Evolutionary conservation across 2,888 invertebrate genomes (phyloP).

Genomic region (Tortricodes alternella): DNA sequence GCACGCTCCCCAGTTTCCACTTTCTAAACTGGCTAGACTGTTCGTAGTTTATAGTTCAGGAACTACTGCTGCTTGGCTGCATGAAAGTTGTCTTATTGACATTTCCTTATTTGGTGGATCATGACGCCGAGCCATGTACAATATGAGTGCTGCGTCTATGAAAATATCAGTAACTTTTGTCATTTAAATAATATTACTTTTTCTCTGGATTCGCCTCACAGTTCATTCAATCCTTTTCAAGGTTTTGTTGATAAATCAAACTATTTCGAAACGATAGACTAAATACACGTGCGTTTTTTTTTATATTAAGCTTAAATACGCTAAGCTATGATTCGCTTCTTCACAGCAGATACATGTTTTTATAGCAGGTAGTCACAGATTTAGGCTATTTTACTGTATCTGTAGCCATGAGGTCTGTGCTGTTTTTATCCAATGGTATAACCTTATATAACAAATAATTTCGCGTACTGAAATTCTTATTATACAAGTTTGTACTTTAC

Average conservation of each 20-base stretch:
- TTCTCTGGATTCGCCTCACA: background rate
- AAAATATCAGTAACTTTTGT: slow-evolving; percentile 8
- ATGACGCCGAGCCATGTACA: slow-evolving; percentile 18
- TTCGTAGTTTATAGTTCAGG: slow-evolving; percentile 73
- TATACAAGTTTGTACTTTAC: too few relatives aligned
- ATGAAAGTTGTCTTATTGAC: slow-evolving; percentile 72
- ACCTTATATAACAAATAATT: too few relatives aligned
- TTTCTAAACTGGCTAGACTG: slow-evolving; percentile 76
- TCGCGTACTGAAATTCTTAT: too few relatives aligned
- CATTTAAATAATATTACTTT: background rate
- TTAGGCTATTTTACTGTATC: too few relatives aligned
- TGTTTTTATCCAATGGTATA: too few relatives aligned
- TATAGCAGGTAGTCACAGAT: too few relatives aligned
- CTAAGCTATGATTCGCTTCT: too few relatives aligned
- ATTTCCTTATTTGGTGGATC: slow-evolving; percentile 58
- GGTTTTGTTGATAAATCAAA: slow-evolving; percentile 3
- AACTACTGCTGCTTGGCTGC: slow-evolving; percentile 59
- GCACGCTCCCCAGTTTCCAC: slow-evolving; percentile 72
- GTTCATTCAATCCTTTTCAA: background rate
- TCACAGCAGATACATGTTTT: too few relatives aligned
- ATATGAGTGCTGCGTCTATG: slow-evolving; percentile 3
- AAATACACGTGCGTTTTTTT: too few relatives aligned
- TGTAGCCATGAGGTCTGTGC: too few relatives aligned
- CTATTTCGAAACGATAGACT: too few relatives aligned
- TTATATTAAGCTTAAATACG: too few relatives aligned